Percentiles rank a stretch among this genome's conserved stretches.
These are phyloP conservation scores for Macrocentrus cingulum DNA, from an alignment of 1,140 invertebrate species.

Conservation along the genomic window DNA sequence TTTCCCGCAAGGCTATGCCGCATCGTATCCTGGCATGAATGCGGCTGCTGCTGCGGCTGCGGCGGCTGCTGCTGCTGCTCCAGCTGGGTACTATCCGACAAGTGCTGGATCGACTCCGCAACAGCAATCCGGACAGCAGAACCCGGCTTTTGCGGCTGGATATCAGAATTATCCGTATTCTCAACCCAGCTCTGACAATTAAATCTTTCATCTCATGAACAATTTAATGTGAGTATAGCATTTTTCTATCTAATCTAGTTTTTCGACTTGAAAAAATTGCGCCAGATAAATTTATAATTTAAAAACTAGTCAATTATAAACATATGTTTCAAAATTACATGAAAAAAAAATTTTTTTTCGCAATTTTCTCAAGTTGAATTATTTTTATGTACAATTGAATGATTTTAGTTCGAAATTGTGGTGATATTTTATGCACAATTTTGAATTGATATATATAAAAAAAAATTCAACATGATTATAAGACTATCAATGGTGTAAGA, in stretches of 20 bases:
- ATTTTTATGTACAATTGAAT: constrained; percentile 6
- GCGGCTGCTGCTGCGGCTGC: no score
- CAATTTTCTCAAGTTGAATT: constrained; percentile 15
- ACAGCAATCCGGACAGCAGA: constrained; percentile 50
- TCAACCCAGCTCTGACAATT: constrained; percentile 54
- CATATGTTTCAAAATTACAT: background rate
- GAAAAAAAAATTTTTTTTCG: background rate
- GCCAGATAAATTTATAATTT: constrained; percentile 28
- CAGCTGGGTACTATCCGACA: constrained; percentile 49
- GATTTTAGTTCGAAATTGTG: background rate
- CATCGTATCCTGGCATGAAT: constrained; percentile 55
- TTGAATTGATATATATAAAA: constrained; percentile 13
- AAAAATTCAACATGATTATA: constrained; percentile 14
- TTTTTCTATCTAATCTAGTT: no score
- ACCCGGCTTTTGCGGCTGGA: constrained; percentile 50
- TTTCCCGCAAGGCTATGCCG: constrained; percentile 53
- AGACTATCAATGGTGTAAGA: constrained; percentile 45
- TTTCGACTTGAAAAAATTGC: no score
- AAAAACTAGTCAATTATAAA: constrained; percentile 11
- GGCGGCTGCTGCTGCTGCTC: no score
- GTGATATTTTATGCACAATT: constrained; percentile 15
- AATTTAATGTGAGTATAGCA: constrained; percentile 36
- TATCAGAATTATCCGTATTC: constrained; percentile 58
- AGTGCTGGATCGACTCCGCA: constrained; percentile 43
- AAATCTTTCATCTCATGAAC: constrained; percentile 32